Evolutionary conservation across 1,140 invertebrate genomes (phyloP).

Genomic region (Artemia franciscana): DNA sequence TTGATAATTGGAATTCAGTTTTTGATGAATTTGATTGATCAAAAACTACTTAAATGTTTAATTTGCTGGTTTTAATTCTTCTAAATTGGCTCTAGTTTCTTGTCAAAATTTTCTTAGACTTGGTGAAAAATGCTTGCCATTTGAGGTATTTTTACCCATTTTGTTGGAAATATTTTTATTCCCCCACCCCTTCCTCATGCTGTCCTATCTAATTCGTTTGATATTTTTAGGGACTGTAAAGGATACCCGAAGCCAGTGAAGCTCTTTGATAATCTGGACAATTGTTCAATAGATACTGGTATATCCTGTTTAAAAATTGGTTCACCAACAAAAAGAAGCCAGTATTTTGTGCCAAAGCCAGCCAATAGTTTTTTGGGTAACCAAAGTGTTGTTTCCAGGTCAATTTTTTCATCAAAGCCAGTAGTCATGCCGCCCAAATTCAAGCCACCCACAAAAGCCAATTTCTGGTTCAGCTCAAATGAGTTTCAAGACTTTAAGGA

Average conservation of each 20-base stretch:
- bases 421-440: neutral
- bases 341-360: neutral
- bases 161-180: too few relatives aligned
- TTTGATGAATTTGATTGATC: too few relatives aligned
- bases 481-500: neutral
- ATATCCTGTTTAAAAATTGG: neutral
- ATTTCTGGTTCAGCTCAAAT: neutral
- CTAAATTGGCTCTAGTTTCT: too few relatives aligned
- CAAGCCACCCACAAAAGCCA: neutral
- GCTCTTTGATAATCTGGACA: neutral
- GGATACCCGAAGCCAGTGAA: neutral
- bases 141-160: too few relatives aligned
- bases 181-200: too few relatives aligned
- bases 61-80: too few relatives aligned
- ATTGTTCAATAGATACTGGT: neutral
- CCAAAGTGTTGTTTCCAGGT: neutral
- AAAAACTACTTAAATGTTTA: too few relatives aligned
- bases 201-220: neutral
- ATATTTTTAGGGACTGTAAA: neutral
- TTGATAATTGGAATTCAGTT: too few relatives aligned
- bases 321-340: neutral
- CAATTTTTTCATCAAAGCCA: neutral
- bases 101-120: too few relatives aligned
- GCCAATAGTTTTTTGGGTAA: neutral
- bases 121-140: too few relatives aligned